Percentiles rank a stretch among this genome's conserved stretches.
Conservation (phyloP, 1,140 invertebrate species). For the Drosophila arizonae region DNA sequence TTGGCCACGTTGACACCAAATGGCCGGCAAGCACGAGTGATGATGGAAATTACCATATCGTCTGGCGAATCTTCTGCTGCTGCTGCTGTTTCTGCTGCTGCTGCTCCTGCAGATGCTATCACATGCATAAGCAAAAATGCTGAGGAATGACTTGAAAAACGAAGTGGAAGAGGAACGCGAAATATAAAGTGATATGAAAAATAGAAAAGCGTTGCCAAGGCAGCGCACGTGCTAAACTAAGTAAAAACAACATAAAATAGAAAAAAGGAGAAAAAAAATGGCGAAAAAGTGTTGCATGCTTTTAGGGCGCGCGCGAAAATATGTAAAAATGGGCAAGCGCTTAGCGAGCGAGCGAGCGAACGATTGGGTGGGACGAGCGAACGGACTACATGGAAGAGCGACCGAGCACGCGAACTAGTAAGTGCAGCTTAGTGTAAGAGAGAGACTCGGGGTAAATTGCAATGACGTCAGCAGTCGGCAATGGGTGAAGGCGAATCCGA, state of each 20-base stretch:
- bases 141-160: constrained; percentile 13
- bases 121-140: constrained; percentile 32
- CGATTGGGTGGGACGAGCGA: background rate
- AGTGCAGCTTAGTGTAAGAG: constrained; percentile 11
- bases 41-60: constrained; percentile 54
- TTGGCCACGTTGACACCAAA: constrained; percentile 39
- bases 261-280: background rate
- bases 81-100: constrained; percentile 3
- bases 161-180: background rate
- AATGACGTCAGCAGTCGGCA: constrained; percentile 65
- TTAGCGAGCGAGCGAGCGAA: background rate
- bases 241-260: constrained; percentile 8
- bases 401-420: background rate
- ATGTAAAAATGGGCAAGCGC: constrained; percentile 41
- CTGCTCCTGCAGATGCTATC: constrained; percentile 34
- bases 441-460: constrained; percentile 13
- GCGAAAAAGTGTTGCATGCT: constrained; percentile 66
- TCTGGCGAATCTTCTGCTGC: constrained; percentile 20
- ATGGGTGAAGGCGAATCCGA: constrained; percentile 27
- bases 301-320: constrained; percentile 52
- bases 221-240: constrained; percentile 41
- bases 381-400: background rate
- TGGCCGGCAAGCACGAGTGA: constrained; percentile 45
- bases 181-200: constrained; percentile 18
- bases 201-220: constrained; percentile 33